Percentiles rank a stretch among this genome's conserved stretches.
Conservation (phyloP, 1,140 invertebrate genomes). For the Drosophila malerkotliana region DNA sequence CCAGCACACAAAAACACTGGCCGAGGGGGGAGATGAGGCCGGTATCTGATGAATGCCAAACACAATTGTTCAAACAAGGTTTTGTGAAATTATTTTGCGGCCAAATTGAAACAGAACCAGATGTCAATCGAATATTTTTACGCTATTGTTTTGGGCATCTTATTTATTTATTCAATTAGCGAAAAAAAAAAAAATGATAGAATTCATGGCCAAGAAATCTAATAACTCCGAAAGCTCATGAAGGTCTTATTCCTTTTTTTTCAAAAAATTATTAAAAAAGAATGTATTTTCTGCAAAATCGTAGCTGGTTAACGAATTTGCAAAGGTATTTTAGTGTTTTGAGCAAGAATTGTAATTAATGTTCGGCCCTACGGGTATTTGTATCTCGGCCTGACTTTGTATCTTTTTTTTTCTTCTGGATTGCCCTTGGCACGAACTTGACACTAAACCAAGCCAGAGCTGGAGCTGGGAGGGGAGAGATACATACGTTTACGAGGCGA, state of each 20-base stretch:
- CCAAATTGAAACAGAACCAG: constrained; percentile 33
- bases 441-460: constrained; percentile 65
- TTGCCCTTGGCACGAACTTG: constrained; percentile 75
- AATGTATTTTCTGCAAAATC: neutral
- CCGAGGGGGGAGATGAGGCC: constrained; percentile 1
- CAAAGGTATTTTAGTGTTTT: neutral
- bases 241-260: no score
- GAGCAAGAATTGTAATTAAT: constrained; percentile 4
- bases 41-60: constrained; percentile 29
- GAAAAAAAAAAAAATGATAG: neutral
- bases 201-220: constrained; percentile 41
- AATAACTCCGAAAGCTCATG: constrained; percentile 21
- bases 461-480: constrained; percentile 11
- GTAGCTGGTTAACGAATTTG: neutral
- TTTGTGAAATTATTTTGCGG: constrained; percentile 38
- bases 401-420: constrained; percentile 6
- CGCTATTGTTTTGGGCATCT: constrained; percentile 9
- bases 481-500: constrained; percentile 77
- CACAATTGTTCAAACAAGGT: constrained; percentile 54
- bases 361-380: constrained; percentile 4
- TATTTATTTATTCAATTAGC: constrained; percentile 31
- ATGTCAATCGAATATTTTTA: constrained; percentile 38
- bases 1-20: constrained; percentile 18
- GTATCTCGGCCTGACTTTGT: constrained; percentile 21
- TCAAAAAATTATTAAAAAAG: neutral